A percentile compares a stretch with the other conserved stretches of the same genome.
Evolutionary conservation across 2,113 vertebrate species (phyloP).

Genomic region (Casuarius casuarius): DNA sequence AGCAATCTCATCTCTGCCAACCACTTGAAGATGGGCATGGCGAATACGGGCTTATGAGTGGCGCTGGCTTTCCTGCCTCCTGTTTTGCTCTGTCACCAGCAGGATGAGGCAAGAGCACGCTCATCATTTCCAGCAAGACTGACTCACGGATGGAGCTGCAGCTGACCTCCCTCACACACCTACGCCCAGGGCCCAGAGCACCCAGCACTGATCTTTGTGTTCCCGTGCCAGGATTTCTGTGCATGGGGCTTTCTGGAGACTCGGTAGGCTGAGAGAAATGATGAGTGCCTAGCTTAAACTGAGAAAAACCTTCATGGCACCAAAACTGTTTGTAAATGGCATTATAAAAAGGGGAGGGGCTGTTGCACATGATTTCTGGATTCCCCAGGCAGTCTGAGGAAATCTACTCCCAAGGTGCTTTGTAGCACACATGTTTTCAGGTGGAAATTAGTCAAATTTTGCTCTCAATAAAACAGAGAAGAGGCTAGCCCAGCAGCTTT

Average conservation of each 20-base stretch:
- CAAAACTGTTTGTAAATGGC: not conserved
- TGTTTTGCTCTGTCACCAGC: not conserved
- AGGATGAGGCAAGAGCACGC: not conserved
- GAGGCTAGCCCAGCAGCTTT: not conserved
- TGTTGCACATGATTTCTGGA: not conserved
- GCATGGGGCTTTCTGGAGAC: not conserved
- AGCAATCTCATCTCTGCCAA: not conserved
- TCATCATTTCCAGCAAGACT: not conserved
- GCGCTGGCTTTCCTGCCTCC: not conserved
- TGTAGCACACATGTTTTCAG: not conserved
- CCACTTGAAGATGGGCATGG: not conserved
- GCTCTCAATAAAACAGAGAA: not conserved
- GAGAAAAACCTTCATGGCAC: not conserved
- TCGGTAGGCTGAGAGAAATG: not conserved
- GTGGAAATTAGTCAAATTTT: not conserved
- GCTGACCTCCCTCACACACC: fast-evolving
- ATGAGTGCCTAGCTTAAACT: not conserved
- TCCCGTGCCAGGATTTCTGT: not conserved
- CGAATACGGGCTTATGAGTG: not conserved
- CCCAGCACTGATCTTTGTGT: not conserved
- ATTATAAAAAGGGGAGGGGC: no score
- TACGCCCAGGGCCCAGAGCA: not conserved
- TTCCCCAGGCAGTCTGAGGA: not conserved
- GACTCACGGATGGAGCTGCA: not conserved
- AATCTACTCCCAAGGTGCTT: not conserved